Conservation (phyloP, 2,113 vertebrate genomes). For the Poecile atricapillus region DNA sequence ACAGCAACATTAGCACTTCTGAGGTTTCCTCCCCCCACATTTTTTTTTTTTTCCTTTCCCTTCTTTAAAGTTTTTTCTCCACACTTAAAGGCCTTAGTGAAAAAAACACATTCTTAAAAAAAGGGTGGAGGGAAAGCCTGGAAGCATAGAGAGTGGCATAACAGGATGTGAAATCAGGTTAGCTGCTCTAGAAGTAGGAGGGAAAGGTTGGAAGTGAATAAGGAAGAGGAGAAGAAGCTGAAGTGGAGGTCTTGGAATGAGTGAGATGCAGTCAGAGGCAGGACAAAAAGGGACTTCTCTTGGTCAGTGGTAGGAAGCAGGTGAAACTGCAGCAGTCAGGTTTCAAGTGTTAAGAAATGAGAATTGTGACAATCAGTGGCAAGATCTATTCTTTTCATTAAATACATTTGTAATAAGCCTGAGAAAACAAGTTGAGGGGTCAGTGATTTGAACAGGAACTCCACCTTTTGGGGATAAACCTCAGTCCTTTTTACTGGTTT, state of each 20-base stretch:
- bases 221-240: not conserved
- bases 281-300: not conserved
- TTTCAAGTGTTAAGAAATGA: not conserved
- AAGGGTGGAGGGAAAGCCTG: not conserved
- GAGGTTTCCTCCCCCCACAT: not conserved
- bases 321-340: not conserved
- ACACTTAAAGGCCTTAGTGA: not conserved
- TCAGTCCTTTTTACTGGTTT: not conserved
- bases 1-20: not conserved
- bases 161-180: not conserved
- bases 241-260: not conserved
- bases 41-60: not conserved
- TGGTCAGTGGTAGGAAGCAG: not conserved
- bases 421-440: not conserved
- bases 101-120: not conserved
- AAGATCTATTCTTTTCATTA: not conserved
- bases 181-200: not conserved
- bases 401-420: not conserved
- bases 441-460: not conserved
- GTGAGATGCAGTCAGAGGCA: not conserved
- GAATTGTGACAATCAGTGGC: not conserved
- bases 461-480: not conserved
- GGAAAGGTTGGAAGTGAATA: not conserved
- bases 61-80: not conserved
- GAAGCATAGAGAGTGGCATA: not conserved